Conservation (phyloP, 2,888 invertebrate genomes). For the Eueremaeus valkanovi region DNA sequence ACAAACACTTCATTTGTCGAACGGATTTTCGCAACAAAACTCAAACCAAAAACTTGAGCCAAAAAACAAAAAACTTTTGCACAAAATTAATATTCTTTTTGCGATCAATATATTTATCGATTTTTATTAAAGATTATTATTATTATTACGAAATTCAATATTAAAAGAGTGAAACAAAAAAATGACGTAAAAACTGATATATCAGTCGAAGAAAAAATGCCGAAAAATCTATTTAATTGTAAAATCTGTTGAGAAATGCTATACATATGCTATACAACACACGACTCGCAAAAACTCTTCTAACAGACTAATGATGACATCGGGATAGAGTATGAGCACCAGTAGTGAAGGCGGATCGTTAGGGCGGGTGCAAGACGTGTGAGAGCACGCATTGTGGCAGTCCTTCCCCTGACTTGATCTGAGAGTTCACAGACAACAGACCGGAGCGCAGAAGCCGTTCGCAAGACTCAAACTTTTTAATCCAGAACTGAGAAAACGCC, state of each 20-base stretch:
- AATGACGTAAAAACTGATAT: background rate
- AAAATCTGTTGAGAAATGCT: background rate
- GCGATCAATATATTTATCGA: background rate
- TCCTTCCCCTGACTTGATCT: background rate
- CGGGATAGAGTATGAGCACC: slow-evolving; percentile 1
- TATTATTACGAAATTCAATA: background rate
- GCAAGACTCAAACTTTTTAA: too few species aligned
- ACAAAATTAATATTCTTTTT: background rate
- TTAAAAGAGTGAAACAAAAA: background rate
- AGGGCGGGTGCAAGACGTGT: background rate
- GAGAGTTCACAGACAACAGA: background rate
- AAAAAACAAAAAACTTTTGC: too few species aligned
- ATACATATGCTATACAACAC: background rate
- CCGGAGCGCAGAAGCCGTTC: slow-evolving; percentile 12
- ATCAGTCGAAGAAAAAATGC: background rate
- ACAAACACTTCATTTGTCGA: too few species aligned
- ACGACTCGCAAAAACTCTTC: background rate
- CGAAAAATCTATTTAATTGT: background rate
- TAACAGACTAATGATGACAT: slow-evolving; percentile 19
- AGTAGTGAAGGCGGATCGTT: slow-evolving; percentile 14
- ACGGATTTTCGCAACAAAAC: background rate
- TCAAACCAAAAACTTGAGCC: too few species aligned
- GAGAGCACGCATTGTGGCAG: background rate
- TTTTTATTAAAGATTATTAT: background rate
- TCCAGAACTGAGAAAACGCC: too few species aligned